These are phyloP conservation scores for Platichthys flesus DNA, from an alignment of 2,113 vertebrate genomes.

Conservation along the genomic window DNA sequence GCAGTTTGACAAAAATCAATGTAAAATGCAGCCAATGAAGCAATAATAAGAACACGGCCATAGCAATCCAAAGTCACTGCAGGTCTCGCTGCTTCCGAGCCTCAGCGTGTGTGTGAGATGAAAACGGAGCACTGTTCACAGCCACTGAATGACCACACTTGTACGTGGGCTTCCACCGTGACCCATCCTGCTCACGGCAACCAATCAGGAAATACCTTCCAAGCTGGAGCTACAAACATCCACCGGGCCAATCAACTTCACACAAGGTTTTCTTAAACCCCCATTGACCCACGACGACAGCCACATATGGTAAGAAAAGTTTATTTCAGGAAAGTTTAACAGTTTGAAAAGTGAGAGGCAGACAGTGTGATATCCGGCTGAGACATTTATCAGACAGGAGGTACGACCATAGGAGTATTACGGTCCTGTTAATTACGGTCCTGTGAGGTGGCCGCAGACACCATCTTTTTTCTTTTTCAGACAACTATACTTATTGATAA, in stretches of 20 bases:
- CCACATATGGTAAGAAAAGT: constrained; percentile 7
- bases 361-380: not conserved
- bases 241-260: constrained; percentile 63
- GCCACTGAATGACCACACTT: constrained; percentile 75
- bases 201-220: constrained; percentile 80
- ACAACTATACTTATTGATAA: too few relatives aligned
- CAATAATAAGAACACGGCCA: constrained; percentile 59
- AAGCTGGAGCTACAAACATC: constrained; percentile 70
- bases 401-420: not conserved
- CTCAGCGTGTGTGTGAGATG: constrained; percentile 68
- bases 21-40: constrained; percentile 46
- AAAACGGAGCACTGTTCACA: constrained; percentile 74
- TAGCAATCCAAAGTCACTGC: constrained; percentile 48
- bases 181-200: constrained; percentile 66
- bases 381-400: not conserved
- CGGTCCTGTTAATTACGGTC: too few relatives aligned
- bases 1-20: constrained; percentile 50
- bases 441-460: too few relatives aligned
- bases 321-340: constrained; percentile 17
- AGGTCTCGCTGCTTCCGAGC: constrained; percentile 51
- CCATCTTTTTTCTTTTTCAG: too few relatives aligned
- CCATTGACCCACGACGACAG: constrained; percentile 23
- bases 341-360: not conserved
- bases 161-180: constrained; percentile 65
- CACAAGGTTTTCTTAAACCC: constrained; percentile 22